These are phyloP conservation scores for Apodemus agrarius DNA, from an alignment of 2,797 vertebrate species.

Conservation along the genomic window DNA sequence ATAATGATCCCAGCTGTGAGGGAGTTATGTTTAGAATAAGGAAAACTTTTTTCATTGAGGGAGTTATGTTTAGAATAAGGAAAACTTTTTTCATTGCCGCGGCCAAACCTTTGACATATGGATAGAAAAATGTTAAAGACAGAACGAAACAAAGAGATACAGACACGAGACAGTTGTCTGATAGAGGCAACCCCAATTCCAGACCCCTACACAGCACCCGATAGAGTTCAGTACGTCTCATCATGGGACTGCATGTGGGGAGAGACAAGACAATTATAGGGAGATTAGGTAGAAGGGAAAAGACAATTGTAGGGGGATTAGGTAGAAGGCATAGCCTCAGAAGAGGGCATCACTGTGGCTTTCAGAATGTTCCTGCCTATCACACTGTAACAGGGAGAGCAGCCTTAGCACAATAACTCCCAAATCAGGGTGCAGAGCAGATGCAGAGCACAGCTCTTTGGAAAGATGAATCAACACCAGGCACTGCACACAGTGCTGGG, in stretches of 20 bases:
- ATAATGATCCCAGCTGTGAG: background rate
- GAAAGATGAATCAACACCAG: background rate
- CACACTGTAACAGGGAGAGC: background rate
- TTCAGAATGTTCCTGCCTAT: constrained; percentile 21
- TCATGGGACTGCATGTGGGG: too few species aligned
- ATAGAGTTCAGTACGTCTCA: background rate
- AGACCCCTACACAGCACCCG: background rate
- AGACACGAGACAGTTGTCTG: background rate
- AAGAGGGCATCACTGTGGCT: background rate
- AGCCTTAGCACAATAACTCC: background rate
- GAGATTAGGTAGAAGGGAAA: background rate
- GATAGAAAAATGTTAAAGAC: background rate
- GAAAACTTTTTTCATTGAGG: constrained; percentile 15
- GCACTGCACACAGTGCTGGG: background rate
- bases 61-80: constrained; percentile 59
- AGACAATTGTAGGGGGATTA: background rate
- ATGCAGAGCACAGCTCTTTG: background rate
- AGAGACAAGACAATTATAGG: too few species aligned
- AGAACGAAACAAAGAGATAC: background rate
- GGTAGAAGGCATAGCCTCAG: background rate
- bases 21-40: constrained; percentile 58
- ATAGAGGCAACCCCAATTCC: background rate
- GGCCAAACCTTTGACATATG: background rate
- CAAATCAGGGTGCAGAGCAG: background rate
- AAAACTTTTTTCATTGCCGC: constrained; percentile 30